Percentiles rank a stretch among this genome's conserved stretches.
Evolutionary conservation across 1,140 invertebrate genomes (phyloP).

Genomic region (Trachymyrmex cornetzi): DNA sequence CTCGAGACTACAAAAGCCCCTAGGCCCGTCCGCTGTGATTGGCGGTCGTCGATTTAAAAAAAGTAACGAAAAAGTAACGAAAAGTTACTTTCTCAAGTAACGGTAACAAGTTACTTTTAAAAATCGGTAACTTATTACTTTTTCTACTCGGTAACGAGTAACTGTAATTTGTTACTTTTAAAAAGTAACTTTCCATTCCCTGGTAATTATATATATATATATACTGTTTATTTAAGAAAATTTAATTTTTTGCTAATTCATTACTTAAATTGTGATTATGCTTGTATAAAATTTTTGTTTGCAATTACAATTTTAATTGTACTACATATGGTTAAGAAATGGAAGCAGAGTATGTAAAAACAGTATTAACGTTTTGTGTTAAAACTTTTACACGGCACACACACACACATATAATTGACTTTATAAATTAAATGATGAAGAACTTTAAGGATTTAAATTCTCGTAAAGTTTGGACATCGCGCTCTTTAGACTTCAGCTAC

Average conservation of each 20-base stretch:
- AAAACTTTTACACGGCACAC: slow-evolving; percentile 34
- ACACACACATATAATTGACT: no score
- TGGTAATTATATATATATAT: no score
- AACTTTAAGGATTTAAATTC: slow-evolving; percentile 55
- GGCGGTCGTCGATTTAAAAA: no score
- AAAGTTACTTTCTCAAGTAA: no score
- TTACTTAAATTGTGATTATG: neutral
- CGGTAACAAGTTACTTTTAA: no score
- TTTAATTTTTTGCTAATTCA: neutral
- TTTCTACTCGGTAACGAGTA: no score
- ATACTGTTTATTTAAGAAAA: neutral
- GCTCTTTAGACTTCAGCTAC: neutral
- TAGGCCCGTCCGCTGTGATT: no score
- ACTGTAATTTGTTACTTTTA: no score
- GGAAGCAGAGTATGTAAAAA: neutral
- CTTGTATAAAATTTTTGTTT: slow-evolving; percentile 1
- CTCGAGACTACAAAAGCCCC: no score
- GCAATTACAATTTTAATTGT: neutral
- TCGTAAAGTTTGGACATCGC: slow-evolving; percentile 19
- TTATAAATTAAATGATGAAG: slow-evolving; percentile 38
- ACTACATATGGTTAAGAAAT: neutral
- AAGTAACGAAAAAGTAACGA: no score
- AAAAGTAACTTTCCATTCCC: no score
- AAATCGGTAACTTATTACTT: no score
- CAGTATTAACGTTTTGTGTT: neutral